These are phyloP conservation scores for Kryptolebias marmoratus DNA, from an alignment of 2,113 vertebrate genomes.

Conservation along the genomic window DNA sequence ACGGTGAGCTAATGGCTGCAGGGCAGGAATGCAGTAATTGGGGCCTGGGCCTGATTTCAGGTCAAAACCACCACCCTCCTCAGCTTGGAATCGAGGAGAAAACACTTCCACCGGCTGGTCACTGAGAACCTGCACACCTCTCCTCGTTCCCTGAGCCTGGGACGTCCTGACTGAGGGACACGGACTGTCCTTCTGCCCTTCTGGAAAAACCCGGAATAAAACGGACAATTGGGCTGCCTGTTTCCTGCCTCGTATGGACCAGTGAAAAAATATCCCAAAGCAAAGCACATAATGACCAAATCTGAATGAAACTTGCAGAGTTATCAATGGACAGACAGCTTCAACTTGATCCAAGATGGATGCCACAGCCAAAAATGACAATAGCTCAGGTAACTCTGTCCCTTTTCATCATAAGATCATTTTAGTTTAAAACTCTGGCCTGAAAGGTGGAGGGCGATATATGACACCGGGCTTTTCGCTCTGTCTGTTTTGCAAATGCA, in stretches of 20 bases:
- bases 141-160: slow-evolving; percentile 30
- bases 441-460: too few relatives aligned
- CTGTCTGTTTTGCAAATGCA: slow-evolving; percentile 45
- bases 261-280: slow-evolving; percentile 63
- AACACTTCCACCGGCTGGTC: slow-evolving; percentile 53
- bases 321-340: too few relatives aligned
- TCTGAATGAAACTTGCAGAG: too few relatives aligned
- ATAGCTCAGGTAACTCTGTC: too few relatives aligned
- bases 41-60: slow-evolving; percentile 62
- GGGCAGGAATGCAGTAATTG: slow-evolving; percentile 75
- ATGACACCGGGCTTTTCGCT: too few relatives aligned
- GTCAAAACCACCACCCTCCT: slow-evolving; percentile 65
- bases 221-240: slow-evolving; percentile 64
- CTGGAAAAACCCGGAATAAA: slow-evolving; percentile 72
- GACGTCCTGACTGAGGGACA: slow-evolving; percentile 52
- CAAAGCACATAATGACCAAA: slow-evolving; percentile 17
- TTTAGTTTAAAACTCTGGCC: too few relatives aligned
- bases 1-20: slow-evolving; percentile 80
- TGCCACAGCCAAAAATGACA: too few relatives aligned
- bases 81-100: slow-evolving; percentile 52
- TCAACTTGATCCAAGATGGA: too few relatives aligned
- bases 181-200: slow-evolving; percentile 61
- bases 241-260: slow-evolving; percentile 59
- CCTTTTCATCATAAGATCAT: too few relatives aligned
- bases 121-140: slow-evolving; percentile 46